These are phyloP conservation scores for Erebia epiphron DNA, from an alignment of 2,888 invertebrate species.

Conservation along the genomic window DNA sequence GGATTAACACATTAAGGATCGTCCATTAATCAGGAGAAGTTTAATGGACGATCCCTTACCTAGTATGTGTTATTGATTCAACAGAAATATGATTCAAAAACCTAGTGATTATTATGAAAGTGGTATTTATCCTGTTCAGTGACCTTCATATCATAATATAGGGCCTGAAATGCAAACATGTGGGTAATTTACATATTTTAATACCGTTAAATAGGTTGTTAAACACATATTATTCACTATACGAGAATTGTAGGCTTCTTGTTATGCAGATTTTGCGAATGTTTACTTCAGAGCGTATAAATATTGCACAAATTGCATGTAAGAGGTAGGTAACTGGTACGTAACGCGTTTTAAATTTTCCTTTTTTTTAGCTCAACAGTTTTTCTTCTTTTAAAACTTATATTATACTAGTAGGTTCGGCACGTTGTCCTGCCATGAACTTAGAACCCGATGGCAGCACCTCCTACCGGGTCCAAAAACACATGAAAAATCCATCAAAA, in stretches of 20 bases:
- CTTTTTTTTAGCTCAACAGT: too few relatives aligned
- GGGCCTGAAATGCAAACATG: constrained; percentile 19
- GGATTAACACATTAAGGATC: too few relatives aligned
- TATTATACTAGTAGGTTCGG: too few relatives aligned
- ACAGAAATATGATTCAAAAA: not conserved
- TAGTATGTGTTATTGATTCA: not conserved
- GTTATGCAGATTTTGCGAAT: constrained; percentile 9
- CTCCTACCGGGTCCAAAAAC: too few relatives aligned
- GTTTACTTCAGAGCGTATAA: not conserved
- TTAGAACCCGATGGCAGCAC: too few relatives aligned
- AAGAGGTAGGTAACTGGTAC: not conserved
- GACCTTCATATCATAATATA: constrained; percentile 18
- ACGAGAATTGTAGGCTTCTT: not conserved
- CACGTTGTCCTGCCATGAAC: too few relatives aligned
- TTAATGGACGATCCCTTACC: too few relatives aligned
- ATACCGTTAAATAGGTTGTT: constrained; percentile 9
- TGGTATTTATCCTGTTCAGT: constrained; percentile 7
- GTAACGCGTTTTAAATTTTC: not conserved
- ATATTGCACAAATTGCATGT: not conserved
- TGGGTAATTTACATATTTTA: constrained; percentile 11
- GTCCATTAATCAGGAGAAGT: too few relatives aligned
- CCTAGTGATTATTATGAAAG: constrained; percentile 2
- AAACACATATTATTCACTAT: constrained; percentile 3
- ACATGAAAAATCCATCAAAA: too few relatives aligned
- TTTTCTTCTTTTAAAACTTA: too few relatives aligned